phyloP scores from a whole-genome alignment of 2,797 vertebrate genomes.

The Pteronotus mesoamericanus region DNA sequence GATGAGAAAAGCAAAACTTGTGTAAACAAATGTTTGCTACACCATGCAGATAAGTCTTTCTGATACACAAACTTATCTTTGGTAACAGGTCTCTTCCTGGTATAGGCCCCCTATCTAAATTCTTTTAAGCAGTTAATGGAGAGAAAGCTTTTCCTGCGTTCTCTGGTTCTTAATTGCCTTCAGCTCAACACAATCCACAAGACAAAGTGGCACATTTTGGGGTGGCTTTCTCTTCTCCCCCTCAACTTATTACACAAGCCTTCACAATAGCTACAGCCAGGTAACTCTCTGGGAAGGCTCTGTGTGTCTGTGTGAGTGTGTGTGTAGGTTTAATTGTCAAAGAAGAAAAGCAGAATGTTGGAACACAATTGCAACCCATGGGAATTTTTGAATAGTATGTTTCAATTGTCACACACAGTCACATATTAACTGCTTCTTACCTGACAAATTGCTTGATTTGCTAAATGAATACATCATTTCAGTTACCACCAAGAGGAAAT shows the following conservation, averaged over 20 bases:
- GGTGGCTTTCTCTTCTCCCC: neutral
- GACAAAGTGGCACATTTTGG: neutral
- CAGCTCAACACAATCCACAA: neutral
- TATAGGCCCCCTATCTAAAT: neutral
- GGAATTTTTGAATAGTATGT: neutral
- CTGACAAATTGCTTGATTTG: constrained; percentile 7
- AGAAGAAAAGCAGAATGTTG: neutral
- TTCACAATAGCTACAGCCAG: neutral
- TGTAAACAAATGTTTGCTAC: neutral
- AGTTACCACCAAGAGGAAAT: neutral
- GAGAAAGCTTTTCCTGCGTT: neutral
- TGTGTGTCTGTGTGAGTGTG: too few species aligned
- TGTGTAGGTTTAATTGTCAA: neutral
- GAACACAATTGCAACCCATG: neutral
- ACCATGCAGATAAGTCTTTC: neutral
- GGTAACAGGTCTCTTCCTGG: neutral
- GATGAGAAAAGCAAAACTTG: neutral
- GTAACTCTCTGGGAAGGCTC: neutral
- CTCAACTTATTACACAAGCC: neutral
- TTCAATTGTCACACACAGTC: neutral
- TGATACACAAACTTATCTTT: neutral
- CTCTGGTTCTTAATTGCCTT: neutral
- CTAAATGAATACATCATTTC: constrained; percentile 39
- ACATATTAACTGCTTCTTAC: neutral
- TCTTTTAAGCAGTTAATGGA: neutral